Percentiles rank a stretch among this genome's conserved stretches.
phyloP scores from a whole-genome alignment of 1,140 invertebrate species.

The Cyclargus thomasi region DNA sequence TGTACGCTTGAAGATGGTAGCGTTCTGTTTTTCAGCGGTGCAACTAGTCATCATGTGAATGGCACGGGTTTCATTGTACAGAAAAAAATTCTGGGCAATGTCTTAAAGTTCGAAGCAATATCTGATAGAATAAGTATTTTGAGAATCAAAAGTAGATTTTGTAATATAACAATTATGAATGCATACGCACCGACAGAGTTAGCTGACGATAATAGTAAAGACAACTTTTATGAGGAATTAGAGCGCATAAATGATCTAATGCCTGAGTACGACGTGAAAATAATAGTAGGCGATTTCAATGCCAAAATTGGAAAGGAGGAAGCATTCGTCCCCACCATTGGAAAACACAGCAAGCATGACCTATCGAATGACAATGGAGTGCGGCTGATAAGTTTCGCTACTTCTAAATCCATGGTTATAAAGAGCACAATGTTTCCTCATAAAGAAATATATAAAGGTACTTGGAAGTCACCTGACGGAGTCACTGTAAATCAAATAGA shows the following conservation, averaged over 20 bases:
- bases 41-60: conserved; percentile 22
- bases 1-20: conserved; percentile 25
- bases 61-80: conserved; percentile 27
- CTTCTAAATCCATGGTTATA: conserved; percentile 23
- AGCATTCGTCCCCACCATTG: neutral
- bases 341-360: conserved; percentile 25
- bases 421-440: conserved; percentile 28
- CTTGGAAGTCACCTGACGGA: conserved; percentile 28
- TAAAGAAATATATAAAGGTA: conserved; percentile 29
- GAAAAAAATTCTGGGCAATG: conserved; percentile 8
- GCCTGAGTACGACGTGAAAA: neutral
- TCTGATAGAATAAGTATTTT: conserved; percentile 27
- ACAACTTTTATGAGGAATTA: conserved; percentile 24
- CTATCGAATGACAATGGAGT: conserved; percentile 25
- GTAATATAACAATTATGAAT: conserved; percentile 28
- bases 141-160: conserved; percentile 26
- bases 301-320: neutral
- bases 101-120: conserved; percentile 22
- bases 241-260: conserved; percentile 20
- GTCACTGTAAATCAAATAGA: conserved; percentile 27
- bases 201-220: conserved; percentile 21
- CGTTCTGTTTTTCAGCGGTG: conserved; percentile 25
- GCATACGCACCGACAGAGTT: conserved; percentile 28
- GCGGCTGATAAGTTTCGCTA: conserved; percentile 25
- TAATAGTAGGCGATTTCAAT: neutral